Evolutionary conservation across 2,888 invertebrate species (phyloP).

Genomic region (Netelia fuscicornis): DNA sequence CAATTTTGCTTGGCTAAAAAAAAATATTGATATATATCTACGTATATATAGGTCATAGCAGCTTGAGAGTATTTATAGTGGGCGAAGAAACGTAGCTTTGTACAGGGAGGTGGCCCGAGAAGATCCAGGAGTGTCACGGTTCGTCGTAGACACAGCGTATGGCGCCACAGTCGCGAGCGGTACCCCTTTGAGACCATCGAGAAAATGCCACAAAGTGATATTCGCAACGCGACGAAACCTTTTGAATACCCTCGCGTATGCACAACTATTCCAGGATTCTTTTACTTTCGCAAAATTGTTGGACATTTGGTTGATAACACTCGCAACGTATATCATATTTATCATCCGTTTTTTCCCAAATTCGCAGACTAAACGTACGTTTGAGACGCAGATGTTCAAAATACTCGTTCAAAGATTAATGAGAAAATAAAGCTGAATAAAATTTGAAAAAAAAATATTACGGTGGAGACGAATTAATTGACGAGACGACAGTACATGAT

Average conservation of each 20-base stretch:
- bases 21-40: not conserved
- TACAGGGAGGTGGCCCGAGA: constrained; percentile 33
- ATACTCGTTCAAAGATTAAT: too few species aligned
- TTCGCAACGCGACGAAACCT: constrained; percentile 53
- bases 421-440: too few species aligned
- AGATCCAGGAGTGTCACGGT: constrained; percentile 34
- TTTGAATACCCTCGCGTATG: constrained; percentile 28
- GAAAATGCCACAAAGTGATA: constrained; percentile 64
- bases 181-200: constrained; percentile 58
- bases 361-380: too few species aligned
- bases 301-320: not conserved
- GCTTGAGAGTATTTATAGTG: constrained; percentile 54
- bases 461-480: too few species aligned
- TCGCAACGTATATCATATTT: too few species aligned
- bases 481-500: too few species aligned
- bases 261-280: constrained; percentile 29
- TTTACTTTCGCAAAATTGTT: not conserved
- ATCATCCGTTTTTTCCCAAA: too few species aligned
- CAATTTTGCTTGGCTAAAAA: not conserved
- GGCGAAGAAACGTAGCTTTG: constrained; percentile 48
- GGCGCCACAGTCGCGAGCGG: constrained; percentile 22
- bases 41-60: not conserved
- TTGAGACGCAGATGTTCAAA: too few species aligned
- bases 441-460: too few species aligned
- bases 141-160: constrained; percentile 40